phyloP scores from a whole-genome alignment of 2,113 vertebrate species.

The Microcebus griseorufus region DNA sequence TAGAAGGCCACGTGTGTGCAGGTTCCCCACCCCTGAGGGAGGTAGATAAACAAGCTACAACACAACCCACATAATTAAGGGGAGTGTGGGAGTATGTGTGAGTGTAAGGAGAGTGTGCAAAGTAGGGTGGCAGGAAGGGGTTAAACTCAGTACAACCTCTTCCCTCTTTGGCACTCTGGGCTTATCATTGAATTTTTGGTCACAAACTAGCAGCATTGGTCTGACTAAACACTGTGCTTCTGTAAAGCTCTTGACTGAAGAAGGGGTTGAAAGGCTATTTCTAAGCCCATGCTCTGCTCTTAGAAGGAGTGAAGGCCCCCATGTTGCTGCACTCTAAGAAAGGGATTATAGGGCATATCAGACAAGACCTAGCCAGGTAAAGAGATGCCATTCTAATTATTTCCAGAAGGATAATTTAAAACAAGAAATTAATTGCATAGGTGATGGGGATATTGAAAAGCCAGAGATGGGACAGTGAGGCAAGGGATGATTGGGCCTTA shows the following conservation, averaged over 20 bases:
- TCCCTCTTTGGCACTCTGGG: not conserved
- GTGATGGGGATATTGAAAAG: not conserved
- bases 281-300: not conserved
- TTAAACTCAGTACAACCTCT: not conserved
- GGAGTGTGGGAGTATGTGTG: not conserved
- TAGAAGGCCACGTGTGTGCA: too few relatives aligned
- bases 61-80: not conserved
- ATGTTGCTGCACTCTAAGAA: not conserved
- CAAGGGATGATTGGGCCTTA: not conserved
- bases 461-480: not conserved
- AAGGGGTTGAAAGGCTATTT: not conserved
- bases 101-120: not conserved
- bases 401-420: not conserved
- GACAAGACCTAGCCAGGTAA: not conserved
- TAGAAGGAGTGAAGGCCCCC: not conserved
- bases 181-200: conserved; percentile 23
- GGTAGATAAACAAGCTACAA: not conserved
- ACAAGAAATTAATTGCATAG: not conserved
- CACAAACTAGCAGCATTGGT: not conserved
- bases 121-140: accelerated
- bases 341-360: too few relatives aligned
- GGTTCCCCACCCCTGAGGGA: not conserved
- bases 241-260: not conserved
- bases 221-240: not conserved
- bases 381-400: not conserved